Percentiles rank a stretch among this genome's conserved stretches.
Conservation (phyloP, 2,113 vertebrate species). For the Otus sunia region DNA sequence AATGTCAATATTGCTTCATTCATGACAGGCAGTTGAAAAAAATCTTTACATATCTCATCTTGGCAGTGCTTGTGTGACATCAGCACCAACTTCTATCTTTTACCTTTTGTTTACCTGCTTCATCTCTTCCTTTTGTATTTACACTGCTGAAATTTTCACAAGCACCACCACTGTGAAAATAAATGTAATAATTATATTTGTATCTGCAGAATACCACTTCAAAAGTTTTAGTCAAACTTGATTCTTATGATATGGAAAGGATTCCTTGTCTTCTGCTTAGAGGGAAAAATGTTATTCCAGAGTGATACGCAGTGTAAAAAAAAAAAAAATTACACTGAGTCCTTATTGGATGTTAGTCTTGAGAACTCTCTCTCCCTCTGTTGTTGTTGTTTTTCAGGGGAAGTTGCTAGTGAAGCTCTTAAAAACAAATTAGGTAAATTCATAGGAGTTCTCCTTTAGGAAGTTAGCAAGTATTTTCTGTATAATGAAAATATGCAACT, state of each 20-base stretch:
- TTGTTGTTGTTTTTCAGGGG: constrained; percentile 53
- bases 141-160: not conserved
- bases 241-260: not conserved
- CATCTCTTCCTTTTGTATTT: not conserved
- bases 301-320: not conserved
- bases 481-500: constrained; percentile 76
- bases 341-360: not conserved
- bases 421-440: constrained; percentile 81
- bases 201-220: not conserved
- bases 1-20: not conserved
- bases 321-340: not conserved
- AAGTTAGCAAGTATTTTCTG: constrained; percentile 70
- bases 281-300: not conserved
- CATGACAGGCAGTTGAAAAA: not conserved
- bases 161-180: not conserved
- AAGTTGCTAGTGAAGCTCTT: constrained; percentile 75
- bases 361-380: not conserved
- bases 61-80: not conserved
- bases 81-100: not conserved
- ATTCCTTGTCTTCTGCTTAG: not conserved
- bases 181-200: not conserved
- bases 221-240: not conserved
- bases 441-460: constrained; percentile 72
- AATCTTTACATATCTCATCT: not conserved
- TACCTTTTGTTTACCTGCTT: not conserved